Percentiles rank a stretch among this genome's conserved stretches.
phyloP scores from a whole-genome alignment of 53 echinoderm and acorn worm genomes.

The Echinarachnius parma region DNA sequence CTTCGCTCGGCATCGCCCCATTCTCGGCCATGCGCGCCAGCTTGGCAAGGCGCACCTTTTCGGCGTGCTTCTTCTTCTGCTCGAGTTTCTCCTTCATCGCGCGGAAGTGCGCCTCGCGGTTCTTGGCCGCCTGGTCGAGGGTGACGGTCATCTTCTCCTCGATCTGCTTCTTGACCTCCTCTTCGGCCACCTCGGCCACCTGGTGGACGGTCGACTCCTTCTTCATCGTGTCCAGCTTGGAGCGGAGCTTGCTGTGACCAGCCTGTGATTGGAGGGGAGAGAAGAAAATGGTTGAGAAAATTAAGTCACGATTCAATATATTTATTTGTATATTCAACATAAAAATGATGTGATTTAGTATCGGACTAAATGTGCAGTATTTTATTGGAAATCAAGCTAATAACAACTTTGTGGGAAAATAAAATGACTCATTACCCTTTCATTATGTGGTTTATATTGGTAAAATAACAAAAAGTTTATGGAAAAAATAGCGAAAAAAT shows the following conservation, averaged over 20 bases:
- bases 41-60: slow-evolving; percentile 75
- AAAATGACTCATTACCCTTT: too few relatives aligned
- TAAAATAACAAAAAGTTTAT: neutral
- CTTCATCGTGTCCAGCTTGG: slow-evolving; percentile 69
- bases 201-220: slow-evolving; percentile 82
- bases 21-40: slow-evolving; percentile 70
- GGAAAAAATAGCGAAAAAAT: neutral
- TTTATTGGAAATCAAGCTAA: too few relatives aligned
- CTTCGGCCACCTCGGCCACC: slow-evolving; percentile 57
- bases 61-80: slow-evolving; percentile 76
- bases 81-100: slow-evolving; percentile 64
- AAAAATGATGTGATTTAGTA: too few relatives aligned
- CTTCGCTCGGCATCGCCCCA: slow-evolving; percentile 8
- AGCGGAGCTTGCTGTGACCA: slow-evolving; percentile 75
- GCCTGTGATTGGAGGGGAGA: too few relatives aligned
- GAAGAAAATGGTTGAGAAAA: too few relatives aligned
- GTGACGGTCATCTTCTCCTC: slow-evolving; percentile 47
- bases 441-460: too few relatives aligned
- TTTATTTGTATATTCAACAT: too few relatives aligned
- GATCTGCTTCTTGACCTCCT: slow-evolving; percentile 59
- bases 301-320: too few relatives aligned
- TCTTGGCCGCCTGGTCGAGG: slow-evolving; percentile 66
- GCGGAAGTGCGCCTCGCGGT: slow-evolving; percentile 73
- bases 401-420: too few relatives aligned
- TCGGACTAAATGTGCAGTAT: too few relatives aligned